Evolutionary conservation across 1,140 invertebrate genomes (phyloP), one percentile per base, ranked within the genome.

Genomic region (Colletes latitarsis): DNA sequence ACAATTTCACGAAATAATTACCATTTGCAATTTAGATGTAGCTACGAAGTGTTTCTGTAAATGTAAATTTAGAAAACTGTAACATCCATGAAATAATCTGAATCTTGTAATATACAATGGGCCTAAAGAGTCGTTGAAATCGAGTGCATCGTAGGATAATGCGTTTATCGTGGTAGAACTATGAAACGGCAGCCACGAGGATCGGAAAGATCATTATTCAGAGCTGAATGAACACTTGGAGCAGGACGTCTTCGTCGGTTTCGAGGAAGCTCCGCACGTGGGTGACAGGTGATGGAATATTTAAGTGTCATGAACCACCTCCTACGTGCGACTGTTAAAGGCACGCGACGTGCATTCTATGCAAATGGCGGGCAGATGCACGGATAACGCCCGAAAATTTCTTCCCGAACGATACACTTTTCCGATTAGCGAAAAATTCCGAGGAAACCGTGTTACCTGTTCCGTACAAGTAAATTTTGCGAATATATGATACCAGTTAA

Each of bases 221-320:
- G 1, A 3, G 10, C 14, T 60, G 52, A 74, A 74, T 58, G 71
- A 67, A 58, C 69, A 66, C 10, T 10, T 19, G 30, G n/a, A 19
- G 46, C 17, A n/a, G 52, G 8, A 49, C 14, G 15, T 12, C 70
- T 70, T 46, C 12, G 15, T 71, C 53, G 60, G 46, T 30, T 53
- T 72, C 81, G 60, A 79, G 64, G 57, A 69, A 60, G 43, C 57
- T 55, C 15, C 77, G 79, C 87, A 88, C 83, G 85, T 88, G 85
- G 76, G 81, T 89, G 90, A 89, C 91, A 92, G 91, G 91, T 92
- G 91, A 90, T 71, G 84, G 89, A 90, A 91, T 90, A 89, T 89
- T 86, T 83, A 88, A 92, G 74, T 77, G 21, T 15, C 15, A 46
- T 58, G 62, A 77, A 80, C 81, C 79, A 79, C 73, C 82, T 88